phyloP scores from a whole-genome alignment of 1,140 invertebrate species.

The Penaeus japonicus region DNA sequence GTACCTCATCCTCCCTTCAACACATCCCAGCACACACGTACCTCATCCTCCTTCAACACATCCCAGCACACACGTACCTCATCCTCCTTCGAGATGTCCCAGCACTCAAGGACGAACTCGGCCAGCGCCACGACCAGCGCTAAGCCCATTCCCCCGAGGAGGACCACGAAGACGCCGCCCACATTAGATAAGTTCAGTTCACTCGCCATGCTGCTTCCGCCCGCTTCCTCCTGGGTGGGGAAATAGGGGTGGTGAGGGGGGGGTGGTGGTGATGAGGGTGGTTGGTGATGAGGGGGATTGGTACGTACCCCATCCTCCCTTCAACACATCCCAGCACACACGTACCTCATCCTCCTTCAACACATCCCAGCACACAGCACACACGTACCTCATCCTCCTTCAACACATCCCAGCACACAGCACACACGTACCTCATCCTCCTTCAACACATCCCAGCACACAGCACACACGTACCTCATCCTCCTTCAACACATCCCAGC shows the following conservation, averaged over 20 bases:
- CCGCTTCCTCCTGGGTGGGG: constrained; percentile 44
- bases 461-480: too few relatives aligned
- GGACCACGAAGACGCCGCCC: constrained; percentile 69
- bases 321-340: too few relatives aligned
- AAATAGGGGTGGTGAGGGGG: background rate
- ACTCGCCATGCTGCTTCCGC: constrained; percentile 65
- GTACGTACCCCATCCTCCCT: background rate
- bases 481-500: too few relatives aligned
- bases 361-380: too few relatives aligned
- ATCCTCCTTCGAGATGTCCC: constrained; percentile 61
- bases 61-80: constrained; percentile 44
- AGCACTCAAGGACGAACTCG: constrained; percentile 66
- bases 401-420: too few relatives aligned
- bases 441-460: too few relatives aligned
- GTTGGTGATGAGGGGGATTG: background rate
- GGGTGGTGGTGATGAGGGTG: too few relatives aligned
- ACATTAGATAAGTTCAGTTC: constrained; percentile 66
- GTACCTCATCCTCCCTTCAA: background rate
- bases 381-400: too few relatives aligned
- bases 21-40: background rate
- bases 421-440: too few relatives aligned
- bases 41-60: background rate
- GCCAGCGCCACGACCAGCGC: constrained; percentile 64
- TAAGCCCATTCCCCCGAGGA: constrained; percentile 64
- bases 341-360: too few relatives aligned